Percentiles rank a stretch among this genome's conserved stretches.
phyloP scores from a whole-genome alignment of 2,113 vertebrate species.

The Emydocephalus ijimae region DNA sequence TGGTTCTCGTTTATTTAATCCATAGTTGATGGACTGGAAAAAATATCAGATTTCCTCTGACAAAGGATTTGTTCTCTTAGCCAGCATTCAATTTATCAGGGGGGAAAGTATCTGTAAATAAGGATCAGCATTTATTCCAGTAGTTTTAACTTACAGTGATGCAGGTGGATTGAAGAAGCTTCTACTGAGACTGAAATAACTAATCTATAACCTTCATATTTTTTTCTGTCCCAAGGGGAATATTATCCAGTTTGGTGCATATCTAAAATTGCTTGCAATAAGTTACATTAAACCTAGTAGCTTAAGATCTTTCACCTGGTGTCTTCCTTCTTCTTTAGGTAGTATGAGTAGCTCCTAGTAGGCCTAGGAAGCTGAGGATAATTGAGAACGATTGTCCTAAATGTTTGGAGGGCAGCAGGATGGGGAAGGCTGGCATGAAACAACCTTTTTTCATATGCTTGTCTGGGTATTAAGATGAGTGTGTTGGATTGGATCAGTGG shows the following conservation, averaged over 20 bases:
- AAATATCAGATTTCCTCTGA: not conserved
- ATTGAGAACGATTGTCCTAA: not conserved
- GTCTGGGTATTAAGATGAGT: not conserved
- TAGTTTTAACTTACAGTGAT: slow-evolving; percentile 15
- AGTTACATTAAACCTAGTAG: not conserved
- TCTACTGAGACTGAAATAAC: slow-evolving; percentile 42
- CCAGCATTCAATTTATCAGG: slow-evolving; percentile 18
- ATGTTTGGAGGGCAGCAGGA: not conserved
- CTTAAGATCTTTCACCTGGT: not conserved
- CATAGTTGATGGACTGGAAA: slow-evolving; percentile 7
- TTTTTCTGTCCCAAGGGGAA: not conserved
- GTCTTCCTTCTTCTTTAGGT: not conserved
- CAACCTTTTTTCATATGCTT: not conserved
- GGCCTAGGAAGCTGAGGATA: not conserved
- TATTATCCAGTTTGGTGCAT: not conserved
- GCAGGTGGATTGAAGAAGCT: slow-evolving; percentile 34
- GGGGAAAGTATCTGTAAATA: slow-evolving; percentile 19
- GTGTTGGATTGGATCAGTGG: not conserved
- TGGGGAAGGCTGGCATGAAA: not conserved
- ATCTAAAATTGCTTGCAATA: not conserved
- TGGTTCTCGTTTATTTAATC: slow-evolving; percentile 27
- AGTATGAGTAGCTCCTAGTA: not conserved
- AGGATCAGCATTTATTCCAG: slow-evolving; percentile 1
- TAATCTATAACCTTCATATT: slow-evolving; percentile 30
- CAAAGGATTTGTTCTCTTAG: not conserved